These are phyloP conservation scores for Mallotus villosus DNA, from an alignment of 2,797 vertebrate genomes.

Conservation along the genomic window DNA sequence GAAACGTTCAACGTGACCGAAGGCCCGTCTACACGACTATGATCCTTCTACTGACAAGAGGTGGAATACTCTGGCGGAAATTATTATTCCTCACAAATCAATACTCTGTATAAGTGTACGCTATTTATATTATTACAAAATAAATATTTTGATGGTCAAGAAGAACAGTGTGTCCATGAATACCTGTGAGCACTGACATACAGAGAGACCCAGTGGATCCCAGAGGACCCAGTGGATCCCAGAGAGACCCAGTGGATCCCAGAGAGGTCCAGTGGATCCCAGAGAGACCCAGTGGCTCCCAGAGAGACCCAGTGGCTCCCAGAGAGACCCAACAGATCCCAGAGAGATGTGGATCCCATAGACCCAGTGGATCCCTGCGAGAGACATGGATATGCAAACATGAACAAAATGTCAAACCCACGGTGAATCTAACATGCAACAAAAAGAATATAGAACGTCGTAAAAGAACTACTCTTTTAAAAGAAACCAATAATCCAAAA, in stretches of 20 bases:
- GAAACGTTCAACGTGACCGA: neutral
- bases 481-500: slow-evolving; percentile 13
- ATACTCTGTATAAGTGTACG: neutral
- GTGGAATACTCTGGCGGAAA: slow-evolving; percentile 7
- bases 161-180: neutral
- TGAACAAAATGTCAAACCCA: neutral
- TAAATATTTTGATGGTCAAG: slow-evolving; percentile 11
- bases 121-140: slow-evolving; percentile 19
- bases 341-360: too few relatives aligned
- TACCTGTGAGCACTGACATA: neutral
- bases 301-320: too few relatives aligned
- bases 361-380: neutral
- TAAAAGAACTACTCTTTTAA: slow-evolving; percentile 5
- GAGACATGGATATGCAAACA: neutral
- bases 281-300: neutral
- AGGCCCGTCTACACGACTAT: neutral
- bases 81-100: slow-evolving; percentile 2
- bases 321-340: too few relatives aligned
- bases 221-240: too few relatives aligned
- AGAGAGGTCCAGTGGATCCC: too few relatives aligned
- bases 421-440: slow-evolving; percentile 2
- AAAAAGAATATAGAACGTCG: neutral
- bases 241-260: too few relatives aligned
- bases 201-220: neutral
- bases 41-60: slow-evolving; percentile 1